Evolutionary conservation across 2,797 vertebrate genomes (phyloP).

Genomic region (Liasis olivaceus): DNA sequence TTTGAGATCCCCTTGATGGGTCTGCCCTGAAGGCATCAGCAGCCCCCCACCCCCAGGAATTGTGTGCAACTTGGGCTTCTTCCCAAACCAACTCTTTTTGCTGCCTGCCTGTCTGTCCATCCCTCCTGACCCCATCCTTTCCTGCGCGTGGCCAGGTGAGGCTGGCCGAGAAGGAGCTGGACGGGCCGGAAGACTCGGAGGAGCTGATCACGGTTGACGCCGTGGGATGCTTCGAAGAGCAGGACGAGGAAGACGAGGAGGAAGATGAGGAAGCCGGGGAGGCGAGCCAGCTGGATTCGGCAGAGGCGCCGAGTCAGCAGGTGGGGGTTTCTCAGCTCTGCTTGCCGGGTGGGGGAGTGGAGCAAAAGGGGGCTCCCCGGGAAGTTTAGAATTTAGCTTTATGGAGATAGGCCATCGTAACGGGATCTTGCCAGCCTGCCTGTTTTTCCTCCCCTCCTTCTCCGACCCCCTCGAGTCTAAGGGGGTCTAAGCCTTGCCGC

Average conservation of each 20-base stretch:
- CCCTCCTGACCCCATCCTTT: neutral
- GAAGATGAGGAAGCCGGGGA: conserved; percentile 73
- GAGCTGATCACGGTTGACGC: conserved; percentile 85
- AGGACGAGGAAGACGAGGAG: conserved; percentile 78
- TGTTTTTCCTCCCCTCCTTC: neutral
- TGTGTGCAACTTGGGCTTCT: no score
- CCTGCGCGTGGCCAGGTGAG: conserved; percentile 63
- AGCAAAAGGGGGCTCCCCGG: no score
- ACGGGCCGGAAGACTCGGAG: conserved; percentile 79
- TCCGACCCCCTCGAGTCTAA: neutral
- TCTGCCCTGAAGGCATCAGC: no score
- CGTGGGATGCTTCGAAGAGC: conserved; percentile 83
- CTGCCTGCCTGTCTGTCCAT: fast-evolving
- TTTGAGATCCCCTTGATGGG: no score
- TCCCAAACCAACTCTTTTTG: no score
- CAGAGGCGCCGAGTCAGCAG: conserved; percentile 70
- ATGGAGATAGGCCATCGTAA: neutral
- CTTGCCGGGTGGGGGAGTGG: neutral
- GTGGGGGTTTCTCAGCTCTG: conserved; percentile 45
- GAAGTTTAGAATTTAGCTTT: no score
- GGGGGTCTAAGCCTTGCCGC: neutral
- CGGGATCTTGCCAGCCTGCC: neutral
- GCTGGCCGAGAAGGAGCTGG: conserved; percentile 75
- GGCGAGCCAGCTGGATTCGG: conserved; percentile 60
- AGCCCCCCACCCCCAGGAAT: neutral